Base-by-base conservation (phyloP, 2,113 vertebrate genomes). In the Prolemur simus region DNA sequence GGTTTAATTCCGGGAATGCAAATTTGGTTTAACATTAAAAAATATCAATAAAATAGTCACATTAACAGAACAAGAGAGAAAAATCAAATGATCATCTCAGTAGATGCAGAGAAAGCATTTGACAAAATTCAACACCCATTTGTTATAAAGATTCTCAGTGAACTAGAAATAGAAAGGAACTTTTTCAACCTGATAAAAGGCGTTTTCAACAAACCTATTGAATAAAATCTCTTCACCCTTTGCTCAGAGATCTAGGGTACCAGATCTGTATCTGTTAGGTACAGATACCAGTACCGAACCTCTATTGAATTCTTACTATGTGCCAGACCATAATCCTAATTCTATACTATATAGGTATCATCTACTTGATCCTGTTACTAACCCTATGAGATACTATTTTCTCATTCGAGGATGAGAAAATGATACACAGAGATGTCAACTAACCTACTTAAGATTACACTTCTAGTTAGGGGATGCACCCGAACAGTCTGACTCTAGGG, bases 21-120 rank as follows among this genome's bases (percentile, higher is more conserved):
- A 63, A 12, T 64, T 83, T 91, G 20, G 81, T 27, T 73, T 68
- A 45, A 37, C 77, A 90, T 32, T 54, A 25, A 91, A 29, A 86
- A 74, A 74, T 69, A 54, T 93, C 86, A 93, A 54, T 63, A 11
- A 29, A 49, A 78, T 21, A 92, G 39, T 78, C 85, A 78, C 47
- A 68, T 81, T 78, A 64, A 86, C 45, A 76, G 56, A 80, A 81
- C 64, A 82, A 89, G 64, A 91, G 37, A 87, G 27, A 96, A 91
- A 95, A 66, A 80, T 82, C n/a, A 74, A 86, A 63, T 54, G 20
- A 39, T 17, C 29, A 76, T 77, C 80, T 91, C 9, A 45, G 52
- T 63, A 77, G 58, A 78, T 56, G 45, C 25, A 91, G 52, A 90
- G 66, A 86, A 93, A 86, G 11, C 15, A 87, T 68, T 81, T n/a